phyloP scores from a whole-genome alignment of 2,888 invertebrate genomes.

The Gastracanthus pulcherrimus region DNA sequence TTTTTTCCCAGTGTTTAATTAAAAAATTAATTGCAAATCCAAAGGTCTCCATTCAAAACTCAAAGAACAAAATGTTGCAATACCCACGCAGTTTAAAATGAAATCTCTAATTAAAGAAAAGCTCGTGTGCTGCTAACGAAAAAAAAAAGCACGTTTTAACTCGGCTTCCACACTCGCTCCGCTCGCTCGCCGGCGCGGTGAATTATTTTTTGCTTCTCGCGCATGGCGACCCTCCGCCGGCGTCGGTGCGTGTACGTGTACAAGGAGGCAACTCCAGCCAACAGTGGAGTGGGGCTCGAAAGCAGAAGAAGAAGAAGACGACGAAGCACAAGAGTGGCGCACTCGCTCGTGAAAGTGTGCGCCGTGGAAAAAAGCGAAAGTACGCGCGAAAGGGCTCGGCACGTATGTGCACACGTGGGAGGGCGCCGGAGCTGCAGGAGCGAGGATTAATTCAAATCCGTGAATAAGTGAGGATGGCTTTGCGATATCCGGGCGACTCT shows the following conservation, averaged over 20 bases:
- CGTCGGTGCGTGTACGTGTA: conserved; percentile 27
- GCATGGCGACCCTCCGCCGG: background rate
- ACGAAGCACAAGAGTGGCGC: no score
- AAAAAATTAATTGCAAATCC: no score
- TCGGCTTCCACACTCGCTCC: no score
- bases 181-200: background rate
- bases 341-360: no score
- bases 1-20: no score
- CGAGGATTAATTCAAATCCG: conserved; percentile 18
- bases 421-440: background rate
- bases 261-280: conserved; percentile 31
- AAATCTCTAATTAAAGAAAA: no score
- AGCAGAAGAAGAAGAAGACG: background rate
- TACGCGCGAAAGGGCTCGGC: background rate
- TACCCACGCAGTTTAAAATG: no score
- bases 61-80: no score
- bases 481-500: background rate
- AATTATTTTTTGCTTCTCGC: background rate
- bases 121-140: no score
- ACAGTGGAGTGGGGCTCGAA: background rate
- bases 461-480: conserved; percentile 5
- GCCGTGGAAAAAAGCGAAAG: background rate
- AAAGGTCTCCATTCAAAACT: no score
- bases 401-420: no score
- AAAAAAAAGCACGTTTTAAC: no score